Evolutionary conservation across 2,797 vertebrate genomes (phyloP), one percentile per base, ranked within the genome.

Genomic region (Arnoldichthys spilopterus): DNA sequence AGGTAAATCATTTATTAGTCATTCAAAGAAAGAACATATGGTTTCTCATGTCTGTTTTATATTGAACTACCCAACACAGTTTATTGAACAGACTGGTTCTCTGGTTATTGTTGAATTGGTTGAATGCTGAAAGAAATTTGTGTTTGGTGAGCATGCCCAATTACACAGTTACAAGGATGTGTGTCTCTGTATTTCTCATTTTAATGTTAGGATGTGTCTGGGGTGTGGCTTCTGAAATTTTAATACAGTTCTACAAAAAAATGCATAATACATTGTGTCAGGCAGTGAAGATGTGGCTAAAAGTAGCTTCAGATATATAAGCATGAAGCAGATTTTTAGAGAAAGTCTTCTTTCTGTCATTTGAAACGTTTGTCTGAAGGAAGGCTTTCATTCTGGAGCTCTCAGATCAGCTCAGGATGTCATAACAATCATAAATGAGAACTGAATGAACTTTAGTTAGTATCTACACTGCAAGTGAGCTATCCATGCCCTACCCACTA

Each of bases 251-350:
- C 58, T 51, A 43, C 64, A 26, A 66, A 67, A 6, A 62, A 28
- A n/a, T 30, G 51, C 76, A 68, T 24, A 76, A 78, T 51, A 84
- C 47, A 76, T 72, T 53, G 34, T 28, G 22, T 56, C 61, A 51
- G 68, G 72, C 67, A 78, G 61, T 73, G 54, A 73, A 22, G 18
- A 49, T 81, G 45, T 71, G 40, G 22, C 47, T 32, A 72, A 74
- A 61, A 43, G 53, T 75, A 66, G 56, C 22, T 34, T 45, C 43
- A 72, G 54, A 45, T 61, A n/a, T n/a, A n/a, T n/a, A n/a, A n/a
- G n/a, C n/a, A n/a, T n/a, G n/a, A n/a, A n/a, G 45, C 68, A 77
- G 69, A 74, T 58, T 63, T 77, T 82, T 18, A 74, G 72, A 62
- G 53, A 43, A 71, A 71, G 79, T 74, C 70, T 78, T 76, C 76